Percentiles rank a stretch among this genome's conserved stretches.
Evolutionary conservation across 2,797 vertebrate genomes (phyloP).

Genomic region (Triplophysa yarkandensis): DNA sequence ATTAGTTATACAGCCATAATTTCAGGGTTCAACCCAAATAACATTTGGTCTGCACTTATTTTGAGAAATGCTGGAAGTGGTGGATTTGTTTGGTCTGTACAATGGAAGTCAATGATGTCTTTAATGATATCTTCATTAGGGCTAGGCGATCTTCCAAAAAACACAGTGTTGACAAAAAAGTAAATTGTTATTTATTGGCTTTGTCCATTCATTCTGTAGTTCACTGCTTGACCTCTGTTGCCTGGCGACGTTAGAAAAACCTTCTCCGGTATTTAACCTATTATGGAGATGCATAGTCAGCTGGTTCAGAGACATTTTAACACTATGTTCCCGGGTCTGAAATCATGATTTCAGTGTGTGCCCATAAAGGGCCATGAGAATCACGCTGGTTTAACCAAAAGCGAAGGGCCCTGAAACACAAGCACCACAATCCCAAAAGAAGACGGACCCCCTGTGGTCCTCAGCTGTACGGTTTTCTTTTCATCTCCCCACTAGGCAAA

Average conservation of each 20-base stretch:
- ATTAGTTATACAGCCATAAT: too few relatives aligned
- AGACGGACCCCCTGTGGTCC: constrained; percentile 33
- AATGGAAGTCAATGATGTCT: too few relatives aligned
- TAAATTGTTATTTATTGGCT: too few relatives aligned
- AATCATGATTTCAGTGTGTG: constrained; percentile 33
- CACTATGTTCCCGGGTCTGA: constrained; percentile 17
- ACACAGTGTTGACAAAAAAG: too few relatives aligned
- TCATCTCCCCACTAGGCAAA: constrained; percentile 53
- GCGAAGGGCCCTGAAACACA: constrained; percentile 20
- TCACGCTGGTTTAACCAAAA: constrained; percentile 25
- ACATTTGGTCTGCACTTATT: too few relatives aligned
- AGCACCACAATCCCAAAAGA: constrained; percentile 40
- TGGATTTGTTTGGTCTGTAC: too few relatives aligned
- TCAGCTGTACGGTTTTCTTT: constrained; percentile 52
- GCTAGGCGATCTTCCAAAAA: too few relatives aligned
- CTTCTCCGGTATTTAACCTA: constrained; percentile 14
- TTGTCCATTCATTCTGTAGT: background rate
- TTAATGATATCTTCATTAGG: too few relatives aligned
- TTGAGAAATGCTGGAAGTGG: too few relatives aligned
- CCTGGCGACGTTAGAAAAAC: background rate
- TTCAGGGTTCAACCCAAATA: too few relatives aligned
- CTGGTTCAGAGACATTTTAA: constrained; percentile 24
- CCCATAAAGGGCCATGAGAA: constrained; percentile 60
- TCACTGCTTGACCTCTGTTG: background rate
- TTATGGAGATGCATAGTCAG: constrained; percentile 9